Percentiles rank a stretch among this genome's conserved stretches.
Evolutionary conservation across 2,113 vertebrate species (phyloP).

Genomic region (Cynoglossus semilaevis): DNA sequence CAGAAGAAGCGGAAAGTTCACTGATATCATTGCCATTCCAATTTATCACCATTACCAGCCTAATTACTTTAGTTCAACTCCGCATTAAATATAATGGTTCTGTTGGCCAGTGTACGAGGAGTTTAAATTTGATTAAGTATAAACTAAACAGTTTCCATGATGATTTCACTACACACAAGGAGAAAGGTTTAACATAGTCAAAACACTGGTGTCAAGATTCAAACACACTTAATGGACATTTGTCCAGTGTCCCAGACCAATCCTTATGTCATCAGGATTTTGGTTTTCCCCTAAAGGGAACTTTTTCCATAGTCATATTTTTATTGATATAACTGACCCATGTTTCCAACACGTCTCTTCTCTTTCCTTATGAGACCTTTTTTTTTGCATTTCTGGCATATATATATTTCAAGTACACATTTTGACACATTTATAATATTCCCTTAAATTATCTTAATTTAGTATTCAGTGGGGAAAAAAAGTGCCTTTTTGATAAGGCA

Average conservation of each 20-base stretch:
- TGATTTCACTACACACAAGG: background rate
- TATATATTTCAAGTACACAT: no score
- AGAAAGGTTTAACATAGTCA: background rate
- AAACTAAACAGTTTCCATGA: background rate
- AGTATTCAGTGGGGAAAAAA: no score
- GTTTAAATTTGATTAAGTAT: background rate
- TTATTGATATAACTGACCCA: no score
- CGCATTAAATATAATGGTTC: background rate
- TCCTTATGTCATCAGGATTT: background rate
- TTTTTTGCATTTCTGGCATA: no score
- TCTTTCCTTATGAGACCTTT: no score
- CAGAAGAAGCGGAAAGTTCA: constrained; percentile 33
- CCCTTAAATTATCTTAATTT: no score
- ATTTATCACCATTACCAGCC: background rate
- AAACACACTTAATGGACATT: background rate
- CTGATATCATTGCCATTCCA: background rate
- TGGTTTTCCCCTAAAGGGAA: background rate
- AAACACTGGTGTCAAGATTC: background rate
- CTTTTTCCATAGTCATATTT: no score
- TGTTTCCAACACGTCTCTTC: no score
- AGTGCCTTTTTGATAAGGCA: no score
- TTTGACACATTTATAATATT: no score
- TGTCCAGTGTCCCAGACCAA: background rate
- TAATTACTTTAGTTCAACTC: constrained; percentile 10
- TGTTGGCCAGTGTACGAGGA: background rate